Base-by-base conservation (phyloP, 2,113 vertebrate genomes). In the Sorex araneus region DNA sequence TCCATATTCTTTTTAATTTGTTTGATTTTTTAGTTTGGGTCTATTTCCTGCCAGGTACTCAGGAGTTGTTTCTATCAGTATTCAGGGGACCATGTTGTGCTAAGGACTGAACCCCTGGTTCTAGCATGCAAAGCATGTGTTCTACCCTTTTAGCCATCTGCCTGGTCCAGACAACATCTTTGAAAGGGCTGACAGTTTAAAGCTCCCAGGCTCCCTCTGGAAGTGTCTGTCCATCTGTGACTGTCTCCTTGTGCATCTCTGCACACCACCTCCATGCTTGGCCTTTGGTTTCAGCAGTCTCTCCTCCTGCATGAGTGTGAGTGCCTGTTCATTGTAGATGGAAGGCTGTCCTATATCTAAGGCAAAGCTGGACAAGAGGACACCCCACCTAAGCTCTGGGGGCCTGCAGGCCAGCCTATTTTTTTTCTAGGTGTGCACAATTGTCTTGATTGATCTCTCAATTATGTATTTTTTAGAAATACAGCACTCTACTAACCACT, bases 391-490 rank as follows among this genome's bases (percentile, higher is more conserved):
- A 28, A 54, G 40, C 40, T 57, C 2, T 27, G 0, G 9, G 36
- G 54, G n/a, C 47, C 50, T 40, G 2, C 2, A 9, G 47, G 76
- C 45, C 92, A 16, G 11, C 19, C 0, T 77, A 64, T 84, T 87
- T 92, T 73, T 83, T 40, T 88, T 92, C 84, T 90, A 90, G 76
- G 86, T 94, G 89, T 16, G 1, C 73, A 91, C 40, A 67, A 19
- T 92, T 54, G 64, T 92, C 81, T 84, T 91, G 93, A 95, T 89
- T 92, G 93, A 95, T 95, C 73, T 97, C 57, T 94, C 95, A 95
- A 95, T 96, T 95, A 95, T 16, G 64, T 90, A 87, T 95, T 96
- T 96, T 96, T 95, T 95, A 94, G 94, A 96, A 94, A 95, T 95
- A 95, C 66, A 90, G 71, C 92, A 81, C 89, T 95, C 95, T 95